phyloP scores from a whole-genome alignment of 2,113 vertebrate species.

The Phalacrocorax carbo region DNA sequence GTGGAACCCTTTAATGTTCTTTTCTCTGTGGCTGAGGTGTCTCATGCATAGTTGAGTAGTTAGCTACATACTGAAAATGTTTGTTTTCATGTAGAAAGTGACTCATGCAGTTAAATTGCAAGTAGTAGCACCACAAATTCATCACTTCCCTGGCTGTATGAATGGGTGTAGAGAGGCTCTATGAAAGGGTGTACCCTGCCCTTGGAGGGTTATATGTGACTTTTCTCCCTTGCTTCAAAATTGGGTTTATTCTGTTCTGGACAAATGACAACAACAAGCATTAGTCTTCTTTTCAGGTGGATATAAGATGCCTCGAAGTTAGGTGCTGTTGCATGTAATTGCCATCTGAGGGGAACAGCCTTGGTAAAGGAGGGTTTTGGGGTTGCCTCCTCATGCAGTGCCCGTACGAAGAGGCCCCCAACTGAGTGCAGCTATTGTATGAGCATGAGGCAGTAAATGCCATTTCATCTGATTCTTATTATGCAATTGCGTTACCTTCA shows the following conservation, averaged over 20 bases:
- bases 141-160: neutral
- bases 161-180: neutral
- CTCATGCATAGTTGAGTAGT: neutral
- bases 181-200: neutral
- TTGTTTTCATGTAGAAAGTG: slow-evolving; percentile 6
- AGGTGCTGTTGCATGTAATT: neutral
- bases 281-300: neutral
- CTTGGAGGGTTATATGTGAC: neutral
- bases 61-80: neutral
- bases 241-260: neutral
- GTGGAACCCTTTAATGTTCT: neutral
- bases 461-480: slow-evolving; percentile 29
- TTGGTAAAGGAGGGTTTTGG: neutral
- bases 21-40: neutral
- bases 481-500: neutral
- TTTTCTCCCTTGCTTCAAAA: neutral
- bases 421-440: neutral
- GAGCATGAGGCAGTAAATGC: neutral
- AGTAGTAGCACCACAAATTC: neutral
- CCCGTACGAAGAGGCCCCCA: neutral
- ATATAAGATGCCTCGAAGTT: neutral
- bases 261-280: neutral
- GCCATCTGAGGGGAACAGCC: neutral
- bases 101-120: neutral
- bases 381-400: neutral